Evolutionary conservation across 2,888 invertebrate species (phyloP), one percentile per base, ranked within the genome.

Genomic region (Calliopum simillimum): DNA sequence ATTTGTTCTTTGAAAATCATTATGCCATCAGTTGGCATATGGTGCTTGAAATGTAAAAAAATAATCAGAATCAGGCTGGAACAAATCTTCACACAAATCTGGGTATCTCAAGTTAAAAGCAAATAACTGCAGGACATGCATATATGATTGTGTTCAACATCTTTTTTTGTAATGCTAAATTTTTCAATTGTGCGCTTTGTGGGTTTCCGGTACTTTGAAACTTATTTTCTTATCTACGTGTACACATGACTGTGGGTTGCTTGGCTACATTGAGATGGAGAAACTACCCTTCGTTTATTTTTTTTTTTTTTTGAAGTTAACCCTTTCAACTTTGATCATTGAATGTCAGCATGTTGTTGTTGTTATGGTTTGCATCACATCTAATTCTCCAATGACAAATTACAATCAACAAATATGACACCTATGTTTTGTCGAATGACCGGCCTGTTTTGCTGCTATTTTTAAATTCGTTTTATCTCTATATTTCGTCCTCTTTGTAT

Each of bases 11-110:
- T 33, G 1, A 33, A 33, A 33, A 33, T 33, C 5, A 33, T 8
- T 33, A 8, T 33, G 33, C 8, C 79, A 80, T 72, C 81, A 79
- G 73, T 76, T 77, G 77, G 76, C 75, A 73, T 75, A 75, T 75
- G 75, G 71, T 64, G 71, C 70, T 55, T 65, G 71, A 69, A 72
- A 71, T 51, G 68, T 56, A 68, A 64, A 55, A n/a, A 58, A 25
- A 55, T 63, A 61, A 68, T 62, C 62, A 62, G n/a, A 44, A 51
- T 53, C 2, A 41, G 13, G 25, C 51, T 47, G 64, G 33, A 64
- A 64, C 64, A 41, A 64, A 64, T 64, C 41, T 33, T 33, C 33
- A 33, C 33, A 33, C 33, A 33, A 33, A 33, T 33, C 33, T 33
- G 5, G 6, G 33, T 33, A 33, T 33, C 33, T 33, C 33, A 33